phyloP scores from a whole-genome alignment of 2,797 vertebrate species.

The Euphonia xanthogaster region DNA sequence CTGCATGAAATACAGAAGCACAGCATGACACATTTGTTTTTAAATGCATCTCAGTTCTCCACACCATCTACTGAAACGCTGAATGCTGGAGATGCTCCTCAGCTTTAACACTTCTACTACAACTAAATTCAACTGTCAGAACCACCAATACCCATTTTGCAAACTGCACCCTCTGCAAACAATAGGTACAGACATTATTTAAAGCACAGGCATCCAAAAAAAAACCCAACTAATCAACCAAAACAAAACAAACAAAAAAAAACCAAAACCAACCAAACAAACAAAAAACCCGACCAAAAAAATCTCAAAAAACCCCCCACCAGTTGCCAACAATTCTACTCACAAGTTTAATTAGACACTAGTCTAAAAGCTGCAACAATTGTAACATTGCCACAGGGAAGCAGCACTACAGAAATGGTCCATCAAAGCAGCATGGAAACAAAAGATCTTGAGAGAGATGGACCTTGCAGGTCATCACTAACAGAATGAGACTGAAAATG shows the following conservation, averaged over 20 bases:
- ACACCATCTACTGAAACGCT: not conserved
- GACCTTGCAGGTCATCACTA: not conserved
- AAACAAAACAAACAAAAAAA: not conserved
- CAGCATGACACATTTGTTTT: not conserved
- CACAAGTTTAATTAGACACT: not conserved
- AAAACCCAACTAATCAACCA: not conserved
- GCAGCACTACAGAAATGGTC: not conserved
- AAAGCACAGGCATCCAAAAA: not conserved
- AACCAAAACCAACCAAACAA: not conserved
- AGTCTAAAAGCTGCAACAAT: not conserved
- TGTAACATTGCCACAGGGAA: not conserved
- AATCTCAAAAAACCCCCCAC: fast-evolving
- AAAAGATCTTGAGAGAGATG: not conserved
- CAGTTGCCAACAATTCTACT: not conserved
- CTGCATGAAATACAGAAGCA: not conserved
- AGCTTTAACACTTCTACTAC: not conserved
- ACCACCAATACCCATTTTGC: not conserved
- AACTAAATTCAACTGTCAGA: not conserved
- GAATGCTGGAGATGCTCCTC: not conserved
- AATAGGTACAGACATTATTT: not conserved
- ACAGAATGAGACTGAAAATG: not conserved
- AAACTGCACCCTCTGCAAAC: not conserved
- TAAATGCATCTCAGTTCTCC: not conserved
- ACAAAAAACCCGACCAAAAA: too few relatives aligned
- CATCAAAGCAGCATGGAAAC: not conserved